Evolutionary conservation across 2,888 invertebrate genomes (phyloP).

Genomic region (Ophion ellenae): DNA sequence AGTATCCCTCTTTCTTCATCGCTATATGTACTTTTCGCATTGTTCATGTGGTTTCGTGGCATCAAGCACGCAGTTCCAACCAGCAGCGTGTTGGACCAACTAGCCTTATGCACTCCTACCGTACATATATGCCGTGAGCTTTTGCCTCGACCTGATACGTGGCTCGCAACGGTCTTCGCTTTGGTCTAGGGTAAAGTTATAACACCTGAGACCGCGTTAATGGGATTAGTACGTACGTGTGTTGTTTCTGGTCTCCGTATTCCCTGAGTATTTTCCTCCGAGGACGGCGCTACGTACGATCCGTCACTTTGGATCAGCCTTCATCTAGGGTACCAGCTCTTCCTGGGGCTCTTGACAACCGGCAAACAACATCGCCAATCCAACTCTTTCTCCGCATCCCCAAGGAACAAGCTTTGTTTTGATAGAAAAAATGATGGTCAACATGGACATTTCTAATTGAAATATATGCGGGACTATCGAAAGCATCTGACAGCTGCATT

Average conservation of each 20-base stretch:
- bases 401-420: neutral
- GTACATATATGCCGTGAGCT: neutral
- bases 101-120: slow-evolving; percentile 17
- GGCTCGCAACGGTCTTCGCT: slow-evolving; percentile 36
- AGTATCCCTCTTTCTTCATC: neutral
- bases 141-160: slow-evolving; percentile 1
- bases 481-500: no score
- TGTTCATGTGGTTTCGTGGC: slow-evolving; percentile 26
- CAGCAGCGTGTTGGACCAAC: slow-evolving; percentile 17
- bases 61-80: slow-evolving; percentile 39
- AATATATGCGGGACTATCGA: no score
- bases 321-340: neutral
- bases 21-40: slow-evolving; percentile 15
- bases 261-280: slow-evolving; percentile 31
- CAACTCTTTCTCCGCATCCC: neutral
- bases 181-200: slow-evolving; percentile 71
- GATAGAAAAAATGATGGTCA: no score
- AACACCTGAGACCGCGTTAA: slow-evolving; percentile 69
- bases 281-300: slow-evolving; percentile 14
- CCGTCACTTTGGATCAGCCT: slow-evolving; percentile 26
- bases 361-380: neutral
- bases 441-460: no score
- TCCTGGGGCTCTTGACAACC: neutral
- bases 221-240: slow-evolving; percentile 73
- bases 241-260: slow-evolving; percentile 57